Evolutionary conservation across 1,140 invertebrate species (phyloP).

Genomic region (Ptiloglossa arizonensis): DNA sequence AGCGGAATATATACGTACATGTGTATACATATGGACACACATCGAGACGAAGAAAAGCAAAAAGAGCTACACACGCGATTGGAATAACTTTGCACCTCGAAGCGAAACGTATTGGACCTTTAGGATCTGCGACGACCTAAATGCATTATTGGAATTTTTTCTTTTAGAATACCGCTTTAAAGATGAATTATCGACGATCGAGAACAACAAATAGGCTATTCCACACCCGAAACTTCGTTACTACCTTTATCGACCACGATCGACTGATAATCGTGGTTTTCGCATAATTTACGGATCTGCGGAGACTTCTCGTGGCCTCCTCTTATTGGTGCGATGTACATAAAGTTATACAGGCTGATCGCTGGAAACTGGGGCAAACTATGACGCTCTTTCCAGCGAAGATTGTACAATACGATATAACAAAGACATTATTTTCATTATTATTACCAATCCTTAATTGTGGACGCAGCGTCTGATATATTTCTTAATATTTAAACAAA

Average conservation of each 20-base stretch:
- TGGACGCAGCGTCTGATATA: too few relatives aligned
- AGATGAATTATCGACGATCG: conserved; percentile 10
- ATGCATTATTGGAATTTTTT: conserved; percentile 14
- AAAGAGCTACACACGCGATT: conserved; percentile 6
- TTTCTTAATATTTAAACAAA: too few relatives aligned
- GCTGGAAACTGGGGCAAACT: too few relatives aligned
- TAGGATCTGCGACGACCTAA: neutral
- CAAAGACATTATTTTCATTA: too few relatives aligned
- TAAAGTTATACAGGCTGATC: too few relatives aligned
- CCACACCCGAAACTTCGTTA: neutral
- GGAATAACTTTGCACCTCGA: conserved; percentile 14
- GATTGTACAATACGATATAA: too few relatives aligned
- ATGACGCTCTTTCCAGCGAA: too few relatives aligned
- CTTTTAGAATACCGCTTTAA: neutral
- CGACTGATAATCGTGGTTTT: too few relatives aligned
- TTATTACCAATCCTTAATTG: too few relatives aligned
- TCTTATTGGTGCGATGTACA: too few relatives aligned
- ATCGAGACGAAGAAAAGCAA: neutral
- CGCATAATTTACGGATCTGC: too few relatives aligned
- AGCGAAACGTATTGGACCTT: neutral
- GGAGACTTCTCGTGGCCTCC: too few relatives aligned
- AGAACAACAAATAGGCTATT: neutral
- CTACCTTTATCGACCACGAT: neutral
- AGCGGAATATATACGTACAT: neutral
- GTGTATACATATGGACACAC: neutral